Evolutionary conservation across 2,797 vertebrate species (phyloP).

Genomic region (Simalia tracyae): DNA sequence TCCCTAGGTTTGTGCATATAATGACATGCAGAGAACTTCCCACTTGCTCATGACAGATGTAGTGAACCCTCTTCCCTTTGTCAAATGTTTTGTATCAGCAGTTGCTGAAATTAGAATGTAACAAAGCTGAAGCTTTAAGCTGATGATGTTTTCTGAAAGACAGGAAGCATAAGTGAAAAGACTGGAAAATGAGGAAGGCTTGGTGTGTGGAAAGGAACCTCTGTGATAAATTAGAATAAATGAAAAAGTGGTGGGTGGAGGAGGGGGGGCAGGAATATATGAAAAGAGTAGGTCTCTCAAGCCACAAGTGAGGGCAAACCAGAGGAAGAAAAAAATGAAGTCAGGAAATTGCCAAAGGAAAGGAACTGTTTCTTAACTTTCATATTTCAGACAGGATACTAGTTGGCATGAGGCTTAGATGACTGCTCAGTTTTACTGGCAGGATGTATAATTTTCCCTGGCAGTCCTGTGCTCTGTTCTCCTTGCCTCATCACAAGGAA

Average conservation of each 20-base stretch:
- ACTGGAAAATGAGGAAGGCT: neutral
- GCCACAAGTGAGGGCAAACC: neutral
- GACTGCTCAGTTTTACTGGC: neutral
- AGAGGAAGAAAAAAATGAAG: neutral
- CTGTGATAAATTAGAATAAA: slow-evolving; percentile 5
- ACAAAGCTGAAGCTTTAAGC: neutral
- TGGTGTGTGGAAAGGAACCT: too few relatives aligned
- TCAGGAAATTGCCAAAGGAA: neutral
- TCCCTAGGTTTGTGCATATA: neutral
- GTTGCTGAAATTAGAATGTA: neutral
- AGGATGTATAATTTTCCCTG: neutral
- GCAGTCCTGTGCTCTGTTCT: neutral
- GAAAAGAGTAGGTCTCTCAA: neutral
- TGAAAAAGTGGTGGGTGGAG: neutral
- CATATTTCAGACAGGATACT: neutral
- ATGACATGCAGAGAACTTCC: neutral
- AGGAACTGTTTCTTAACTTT: slow-evolving; percentile 20
- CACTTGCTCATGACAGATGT: neutral
- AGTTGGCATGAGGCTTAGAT: neutral
- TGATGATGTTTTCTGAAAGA: neutral
- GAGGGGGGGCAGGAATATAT: neutral
- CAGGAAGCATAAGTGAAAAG: neutral
- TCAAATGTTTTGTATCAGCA: neutral
- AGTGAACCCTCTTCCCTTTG: neutral
- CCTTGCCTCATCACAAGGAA: neutral